Conservation (phyloP, 2,888 invertebrate genomes). For the Tridacna crocea region DNA sequence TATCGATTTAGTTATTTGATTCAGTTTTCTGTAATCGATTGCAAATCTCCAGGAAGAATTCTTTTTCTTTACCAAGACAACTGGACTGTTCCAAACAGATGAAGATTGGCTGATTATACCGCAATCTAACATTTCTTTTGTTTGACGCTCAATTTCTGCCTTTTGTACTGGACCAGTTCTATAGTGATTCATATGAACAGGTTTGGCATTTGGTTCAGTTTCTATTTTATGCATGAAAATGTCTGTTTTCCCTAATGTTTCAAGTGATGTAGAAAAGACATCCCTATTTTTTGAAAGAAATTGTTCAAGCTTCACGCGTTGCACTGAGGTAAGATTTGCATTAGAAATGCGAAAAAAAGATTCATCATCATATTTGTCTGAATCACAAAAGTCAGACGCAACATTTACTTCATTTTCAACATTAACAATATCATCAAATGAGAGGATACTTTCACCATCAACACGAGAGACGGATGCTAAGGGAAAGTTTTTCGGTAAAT, state of each 20-base stretch:
- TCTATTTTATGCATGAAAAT: conserved; percentile 49
- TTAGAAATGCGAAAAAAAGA: conserved; percentile 31
- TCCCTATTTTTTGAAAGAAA: conserved; percentile 40
- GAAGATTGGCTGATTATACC: conserved; percentile 51
- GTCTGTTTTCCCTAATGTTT: conserved; percentile 43
- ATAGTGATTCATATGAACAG: conserved; percentile 41
- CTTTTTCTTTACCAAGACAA: conserved; percentile 57
- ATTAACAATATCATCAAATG: conserved; percentile 7
- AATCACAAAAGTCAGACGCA: not conserved
- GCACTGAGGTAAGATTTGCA: conserved; percentile 34
- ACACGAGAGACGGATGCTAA: conserved; percentile 30
- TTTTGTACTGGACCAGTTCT: conserved; percentile 36
- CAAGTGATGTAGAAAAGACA: conserved; percentile 36
- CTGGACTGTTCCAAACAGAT: conserved; percentile 51
- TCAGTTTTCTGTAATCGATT: conserved; percentile 57
- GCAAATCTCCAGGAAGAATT: conserved; percentile 52
- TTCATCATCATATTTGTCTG: not conserved
- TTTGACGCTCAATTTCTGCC: conserved; percentile 48
- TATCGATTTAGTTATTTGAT: conserved; percentile 56
- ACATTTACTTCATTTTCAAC: conserved; percentile 6
- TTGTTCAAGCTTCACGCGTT: conserved; percentile 11
- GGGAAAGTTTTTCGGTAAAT: conserved; percentile 31
- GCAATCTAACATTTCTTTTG: conserved; percentile 36
- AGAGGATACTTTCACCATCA: conserved; percentile 5
- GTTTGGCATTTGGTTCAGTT: conserved; percentile 43